phyloP scores from a whole-genome alignment of 1,140 invertebrate species.

The Heliothis virescens region DNA sequence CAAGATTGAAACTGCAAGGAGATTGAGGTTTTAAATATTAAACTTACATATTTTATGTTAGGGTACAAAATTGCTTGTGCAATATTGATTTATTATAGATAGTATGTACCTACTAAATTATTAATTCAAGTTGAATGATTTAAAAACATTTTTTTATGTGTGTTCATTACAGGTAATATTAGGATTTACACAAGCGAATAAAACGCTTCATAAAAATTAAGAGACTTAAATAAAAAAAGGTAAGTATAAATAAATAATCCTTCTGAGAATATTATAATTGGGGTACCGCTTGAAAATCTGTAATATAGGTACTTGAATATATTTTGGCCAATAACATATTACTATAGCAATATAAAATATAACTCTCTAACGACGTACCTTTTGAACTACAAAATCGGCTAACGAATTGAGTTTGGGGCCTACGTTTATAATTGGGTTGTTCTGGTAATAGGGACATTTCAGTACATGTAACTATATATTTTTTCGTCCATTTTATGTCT shows the following conservation, averaged over 20 bases:
- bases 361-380: background rate
- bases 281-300: background rate
- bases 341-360: background rate
- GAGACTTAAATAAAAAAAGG: too few species aligned
- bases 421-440: constrained; percentile 18
- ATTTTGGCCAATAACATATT: background rate
- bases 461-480: background rate
- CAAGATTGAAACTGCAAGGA: background rate
- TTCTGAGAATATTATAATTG: background rate
- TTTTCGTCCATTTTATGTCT: too few species aligned
- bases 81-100: too few species aligned
- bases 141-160: too few species aligned
- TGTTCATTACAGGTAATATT: too few species aligned
- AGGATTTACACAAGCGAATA: too few species aligned
- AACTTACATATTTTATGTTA: constrained; percentile 1
- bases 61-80: background rate
- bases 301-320: too few species aligned
- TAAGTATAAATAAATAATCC: too few species aligned
- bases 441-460: background rate
- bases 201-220: too few species aligned
- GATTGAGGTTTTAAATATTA: background rate
- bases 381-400: constrained; percentile 9
- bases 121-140: too few species aligned
- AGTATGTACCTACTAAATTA: too few species aligned
- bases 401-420: background rate